Evolutionary conservation across 2,797 vertebrate species (phyloP), one percentile per base, ranked within the genome.

Genomic region (Dermochelys coriacea): DNA sequence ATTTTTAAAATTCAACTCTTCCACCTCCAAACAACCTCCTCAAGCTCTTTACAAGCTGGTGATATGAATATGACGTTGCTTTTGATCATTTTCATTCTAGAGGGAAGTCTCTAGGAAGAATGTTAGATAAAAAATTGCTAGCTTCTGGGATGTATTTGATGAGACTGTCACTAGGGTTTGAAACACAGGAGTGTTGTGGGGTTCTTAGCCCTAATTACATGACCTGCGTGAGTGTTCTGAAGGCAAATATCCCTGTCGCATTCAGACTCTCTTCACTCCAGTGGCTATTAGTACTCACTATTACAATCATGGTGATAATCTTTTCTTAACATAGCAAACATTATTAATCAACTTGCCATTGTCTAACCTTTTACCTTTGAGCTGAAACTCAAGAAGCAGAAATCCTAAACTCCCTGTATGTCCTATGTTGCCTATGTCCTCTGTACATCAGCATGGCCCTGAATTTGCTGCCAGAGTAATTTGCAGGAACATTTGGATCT

Each of bases 401-500:
- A 64, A 84, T 77, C 27, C 31, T 52, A 68, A 1, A 52, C 23
- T 27, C 21, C 14, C 49, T 50, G 49, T 50, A 50, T 50, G 49
- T 49, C 49, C 49, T 49, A 12, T 47, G 47, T 47, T 6, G 4
- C 45, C 81, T 37, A 50, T 6, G 10, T 37, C 64, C 49, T 37
- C 31, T 4, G 50, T 16, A 51, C 16, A 0, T 21, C 34, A 5
- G 4, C 0, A 0, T 75, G 57, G 85, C 1, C 18, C 1, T 12
- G 74, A 37, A 16, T 2, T 37, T 71, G 18, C 64, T 71, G 19
- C 19, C n/a, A 41, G 64, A n/a, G 11, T 23, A 71, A 71, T 71
- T n/a, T 6, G 80, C 50, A 31, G 80, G n/a, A 41, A 11, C 45
- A 68, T 78, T 55, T 29, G 59, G 16, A 79, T 1, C 23, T 14